phyloP scores from a whole-genome alignment of 2,113 vertebrate species.

The Anser brachyrhynchus region DNA sequence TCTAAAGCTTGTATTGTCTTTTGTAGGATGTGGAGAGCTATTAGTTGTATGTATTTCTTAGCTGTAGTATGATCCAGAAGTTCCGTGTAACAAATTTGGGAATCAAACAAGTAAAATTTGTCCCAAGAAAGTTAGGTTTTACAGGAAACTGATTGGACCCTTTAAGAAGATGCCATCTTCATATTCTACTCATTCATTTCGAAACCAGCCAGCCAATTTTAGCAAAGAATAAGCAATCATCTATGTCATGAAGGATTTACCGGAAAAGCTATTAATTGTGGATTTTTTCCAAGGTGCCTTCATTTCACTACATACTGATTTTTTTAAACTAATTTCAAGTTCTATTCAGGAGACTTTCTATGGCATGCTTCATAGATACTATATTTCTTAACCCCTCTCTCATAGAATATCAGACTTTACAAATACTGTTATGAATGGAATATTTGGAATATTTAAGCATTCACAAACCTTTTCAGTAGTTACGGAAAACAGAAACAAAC shows the following conservation, averaged over 20 bases:
- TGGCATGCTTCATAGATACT: not conserved
- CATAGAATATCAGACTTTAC: not conserved
- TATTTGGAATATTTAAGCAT: constrained; percentile 14
- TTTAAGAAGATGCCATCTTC: not conserved
- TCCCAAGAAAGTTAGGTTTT: not conserved
- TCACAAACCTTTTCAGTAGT: constrained; percentile 20
- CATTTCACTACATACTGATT: not conserved
- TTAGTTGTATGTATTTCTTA: not conserved
- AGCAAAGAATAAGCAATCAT: not conserved
- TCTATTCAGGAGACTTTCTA: not conserved
- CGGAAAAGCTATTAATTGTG: not conserved
- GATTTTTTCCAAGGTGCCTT: not conserved
- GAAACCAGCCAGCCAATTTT: not conserved
- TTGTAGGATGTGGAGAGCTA: not conserved
- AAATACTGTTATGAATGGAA: not conserved
- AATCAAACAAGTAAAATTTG: not conserved
- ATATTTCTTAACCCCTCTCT: not conserved
- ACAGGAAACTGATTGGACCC: not conserved
- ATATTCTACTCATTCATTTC: not conserved
- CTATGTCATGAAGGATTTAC: not conserved
- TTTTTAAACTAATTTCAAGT: not conserved
- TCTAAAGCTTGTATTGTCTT: not conserved
- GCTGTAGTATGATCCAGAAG: not conserved
- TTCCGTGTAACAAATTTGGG: not conserved
- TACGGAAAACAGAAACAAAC: constrained; percentile 45